A percentile compares a stretch with the other conserved stretches of the same genome.
Evolutionary conservation across 2,113 vertebrate genomes (phyloP).

Genomic region (Tupaia tana): DNA sequence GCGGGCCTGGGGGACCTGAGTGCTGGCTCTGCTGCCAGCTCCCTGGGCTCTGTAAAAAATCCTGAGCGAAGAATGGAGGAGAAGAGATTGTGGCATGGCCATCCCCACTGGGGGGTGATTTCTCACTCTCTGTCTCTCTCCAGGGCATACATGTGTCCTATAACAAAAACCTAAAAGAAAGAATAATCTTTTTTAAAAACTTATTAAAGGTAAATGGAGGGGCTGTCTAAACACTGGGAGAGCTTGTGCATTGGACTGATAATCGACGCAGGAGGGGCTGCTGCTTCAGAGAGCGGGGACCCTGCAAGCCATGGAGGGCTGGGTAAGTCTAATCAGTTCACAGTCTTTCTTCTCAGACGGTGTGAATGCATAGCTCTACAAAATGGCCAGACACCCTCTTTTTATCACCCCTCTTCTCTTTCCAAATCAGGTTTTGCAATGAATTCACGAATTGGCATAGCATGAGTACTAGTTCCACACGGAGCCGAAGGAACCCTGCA

Average conservation of each 20-base stretch:
- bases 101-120: no score
- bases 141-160: no score
- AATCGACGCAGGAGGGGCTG: fast-evolving
- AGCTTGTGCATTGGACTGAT: fast-evolving
- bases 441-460: background rate
- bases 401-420: background rate
- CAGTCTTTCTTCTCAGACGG: background rate
- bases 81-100: no score
- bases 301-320: fast-evolving
- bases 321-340: background rate
- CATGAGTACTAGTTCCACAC: fast-evolving
- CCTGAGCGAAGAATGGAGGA: no score
- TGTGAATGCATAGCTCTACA: background rate
- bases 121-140: no score
- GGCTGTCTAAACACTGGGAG: background rate
- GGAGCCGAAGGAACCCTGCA: background rate
- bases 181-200: no score
- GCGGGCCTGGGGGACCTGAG: no score
- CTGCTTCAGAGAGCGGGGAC: background rate
- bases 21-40: background rate
- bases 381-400: background rate
- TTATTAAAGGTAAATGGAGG: no score
- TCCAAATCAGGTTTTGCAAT: background rate
- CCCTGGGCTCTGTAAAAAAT: background rate
- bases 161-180: no score